These are phyloP conservation scores for Isoperla grammatica DNA, from an alignment of 2,888 invertebrate species.

Conservation along the genomic window DNA sequence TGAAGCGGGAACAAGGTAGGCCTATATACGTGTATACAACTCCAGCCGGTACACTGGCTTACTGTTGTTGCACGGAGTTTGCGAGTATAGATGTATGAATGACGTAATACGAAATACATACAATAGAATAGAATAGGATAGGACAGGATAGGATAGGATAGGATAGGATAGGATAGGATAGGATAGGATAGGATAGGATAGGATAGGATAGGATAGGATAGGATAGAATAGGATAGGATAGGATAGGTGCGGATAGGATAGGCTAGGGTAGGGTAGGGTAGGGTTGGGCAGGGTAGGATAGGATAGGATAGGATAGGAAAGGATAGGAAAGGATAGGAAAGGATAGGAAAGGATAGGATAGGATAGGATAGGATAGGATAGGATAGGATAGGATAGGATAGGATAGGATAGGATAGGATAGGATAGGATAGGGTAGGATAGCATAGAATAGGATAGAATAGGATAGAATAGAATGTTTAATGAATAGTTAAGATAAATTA, in stretches of 20 bases:
- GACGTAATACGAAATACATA: no score
- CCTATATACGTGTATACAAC: no score
- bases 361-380: conserved; percentile 1
- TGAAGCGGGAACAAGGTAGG: no score
- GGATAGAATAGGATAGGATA: not conserved
- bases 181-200: not conserved
- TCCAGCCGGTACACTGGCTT: no score
- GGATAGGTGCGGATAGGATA: not conserved
- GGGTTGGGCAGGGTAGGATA: not conserved
- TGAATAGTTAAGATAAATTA: no score
- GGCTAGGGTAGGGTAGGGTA: not conserved
- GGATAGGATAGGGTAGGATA: not conserved
- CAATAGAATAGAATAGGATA: no score
- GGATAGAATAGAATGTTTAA: not conserved
- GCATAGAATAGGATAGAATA: not conserved
- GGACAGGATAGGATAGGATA: not conserved
- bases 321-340: not conserved
- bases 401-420: conserved; percentile 1
- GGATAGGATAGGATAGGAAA: not conserved
- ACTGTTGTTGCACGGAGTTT: no score
- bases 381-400: not conserved
- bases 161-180: not conserved
- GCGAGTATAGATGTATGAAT: no score
- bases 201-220: not conserved
- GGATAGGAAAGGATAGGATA: not conserved